Conservation (phyloP, 2,797 vertebrate species). For the Argya squamiceps region DNA sequence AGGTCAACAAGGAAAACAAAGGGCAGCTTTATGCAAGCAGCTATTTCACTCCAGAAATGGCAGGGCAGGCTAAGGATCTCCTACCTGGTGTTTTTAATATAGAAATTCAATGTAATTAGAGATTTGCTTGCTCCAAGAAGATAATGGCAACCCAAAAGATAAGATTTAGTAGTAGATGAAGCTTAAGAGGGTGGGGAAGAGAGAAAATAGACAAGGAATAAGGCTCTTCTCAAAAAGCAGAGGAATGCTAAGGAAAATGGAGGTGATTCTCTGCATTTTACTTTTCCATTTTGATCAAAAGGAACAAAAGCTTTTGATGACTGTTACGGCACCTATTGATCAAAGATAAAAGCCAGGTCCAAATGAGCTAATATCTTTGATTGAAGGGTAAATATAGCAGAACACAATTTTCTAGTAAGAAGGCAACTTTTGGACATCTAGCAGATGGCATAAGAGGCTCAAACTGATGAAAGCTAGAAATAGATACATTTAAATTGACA, state of each 20-base stretch:
- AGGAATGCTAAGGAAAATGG: background rate
- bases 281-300: background rate
- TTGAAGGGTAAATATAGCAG: background rate
- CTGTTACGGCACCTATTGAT: background rate
- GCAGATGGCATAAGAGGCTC: background rate
- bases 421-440: background rate
- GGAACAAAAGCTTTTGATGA: background rate
- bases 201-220: background rate
- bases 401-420: background rate
- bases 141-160: background rate
- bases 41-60: slow-evolving; percentile 6
- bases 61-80: background rate
- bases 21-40: slow-evolving; percentile 39
- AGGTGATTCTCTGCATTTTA: background rate
- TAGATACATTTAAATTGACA: background rate
- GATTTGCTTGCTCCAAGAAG: background rate
- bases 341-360: background rate
- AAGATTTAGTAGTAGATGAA: background rate
- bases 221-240: background rate
- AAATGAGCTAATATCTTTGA: background rate
- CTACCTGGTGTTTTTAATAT: background rate
- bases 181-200: background rate
- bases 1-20: slow-evolving; percentile 64
- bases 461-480: slow-evolving; percentile 2
- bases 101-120: slow-evolving; percentile 2